Base-by-base conservation (phyloP, 2,888 invertebrate genomes). In the Drymonia ruficornis region DNA sequence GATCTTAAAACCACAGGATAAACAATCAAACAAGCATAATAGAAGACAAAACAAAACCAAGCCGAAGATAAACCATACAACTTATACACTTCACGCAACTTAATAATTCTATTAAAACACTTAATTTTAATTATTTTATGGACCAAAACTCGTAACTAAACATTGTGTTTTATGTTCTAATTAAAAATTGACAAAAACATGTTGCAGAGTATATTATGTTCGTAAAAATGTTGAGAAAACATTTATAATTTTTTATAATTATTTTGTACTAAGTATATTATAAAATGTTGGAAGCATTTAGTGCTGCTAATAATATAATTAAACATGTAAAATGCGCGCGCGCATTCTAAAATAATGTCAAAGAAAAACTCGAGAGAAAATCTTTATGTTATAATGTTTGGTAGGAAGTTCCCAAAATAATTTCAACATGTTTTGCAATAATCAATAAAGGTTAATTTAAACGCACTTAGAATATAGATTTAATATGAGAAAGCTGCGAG, bases 341-440 rank as follows among this genome's bases (percentile, higher is more conserved):
- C 56, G 72, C 76, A 78, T 76, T 61, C 47, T 49, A 63, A 53
- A 38, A 50, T 51, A n/a, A n/a, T 56, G 49, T 51, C 49, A 44
- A 49, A 56, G 54, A 62, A 59, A 62, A 60, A 55, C 53, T 61
- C 61, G 67, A 61, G 74, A 65, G 65, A 68, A 70, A 71, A 68
- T 67, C 65, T 55, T 63, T 62, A 66, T 69, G 62, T 67, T 70
- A 59, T 74, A 67, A 63, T 61, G 63, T 59, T 78, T 74, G 56
- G 72, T 80, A 81, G 79, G 72, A 34, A 12, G 60, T 69, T 68
- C 63, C 63, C 72, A 76, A 74, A 69, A 71, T 43, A 9, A 60
- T 57, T 82, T 83, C 84, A 84, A 83, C 83, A 83, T 87, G 85
- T 86, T 84, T 86, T 83, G 63, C 69, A 69, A 62, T 68, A 58